Evolutionary conservation across 2,113 vertebrate genomes (phyloP).

Genomic region (Lagopus leucura): DNA sequence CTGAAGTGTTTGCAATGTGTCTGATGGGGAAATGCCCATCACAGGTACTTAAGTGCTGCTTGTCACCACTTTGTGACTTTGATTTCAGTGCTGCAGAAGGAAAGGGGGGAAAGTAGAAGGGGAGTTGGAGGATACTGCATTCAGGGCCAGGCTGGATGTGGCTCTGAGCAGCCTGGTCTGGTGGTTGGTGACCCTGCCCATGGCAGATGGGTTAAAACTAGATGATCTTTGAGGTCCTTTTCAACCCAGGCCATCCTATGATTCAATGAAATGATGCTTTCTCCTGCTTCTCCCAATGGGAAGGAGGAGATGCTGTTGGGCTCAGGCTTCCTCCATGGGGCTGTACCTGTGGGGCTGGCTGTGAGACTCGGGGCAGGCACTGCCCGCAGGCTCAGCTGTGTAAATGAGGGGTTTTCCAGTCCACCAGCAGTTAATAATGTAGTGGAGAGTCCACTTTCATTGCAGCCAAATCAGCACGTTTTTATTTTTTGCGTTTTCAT

Average conservation of each 20-base stretch:
- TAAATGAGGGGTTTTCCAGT: not conserved
- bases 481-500: not conserved
- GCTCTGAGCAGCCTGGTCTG: too few relatives aligned
- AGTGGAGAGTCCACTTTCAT: not conserved
- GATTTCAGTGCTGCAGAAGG: not conserved
- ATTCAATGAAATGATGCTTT: fast-evolving
- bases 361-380: not conserved
- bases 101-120: not conserved
- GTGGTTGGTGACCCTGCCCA: too few relatives aligned
- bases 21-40: not conserved
- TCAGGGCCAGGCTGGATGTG: too few relatives aligned
- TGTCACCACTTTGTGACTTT: not conserved
- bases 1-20: not conserved
- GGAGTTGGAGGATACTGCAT: not conserved
- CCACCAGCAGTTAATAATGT: not conserved
- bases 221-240: too few relatives aligned
- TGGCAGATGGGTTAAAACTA: too few relatives aligned
- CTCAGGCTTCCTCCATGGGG: not conserved
- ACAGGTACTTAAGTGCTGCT: not conserved
- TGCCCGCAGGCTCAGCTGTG: not conserved
- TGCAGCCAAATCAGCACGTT: not conserved
- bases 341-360: not conserved
- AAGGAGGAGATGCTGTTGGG: fast-evolving
- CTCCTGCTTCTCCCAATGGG: not conserved
- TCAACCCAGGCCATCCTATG: too few relatives aligned